A percentile compares a stretch with the other conserved stretches of the same genome.
Conservation (phyloP, 2,888 invertebrate genomes). For the Toxonevra muliebris region DNA sequence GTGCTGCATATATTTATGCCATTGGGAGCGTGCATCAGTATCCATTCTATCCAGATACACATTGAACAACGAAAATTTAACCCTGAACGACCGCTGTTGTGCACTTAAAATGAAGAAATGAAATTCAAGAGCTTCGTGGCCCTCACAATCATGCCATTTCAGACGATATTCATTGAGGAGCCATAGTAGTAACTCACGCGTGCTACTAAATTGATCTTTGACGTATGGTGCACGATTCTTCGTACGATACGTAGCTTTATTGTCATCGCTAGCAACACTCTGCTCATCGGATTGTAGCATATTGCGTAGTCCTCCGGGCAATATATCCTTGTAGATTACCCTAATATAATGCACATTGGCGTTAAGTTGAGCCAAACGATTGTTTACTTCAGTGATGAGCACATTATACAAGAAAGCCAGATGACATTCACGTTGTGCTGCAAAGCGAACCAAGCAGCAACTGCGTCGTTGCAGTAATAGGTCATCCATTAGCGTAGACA, state of each 20-base stretch:
- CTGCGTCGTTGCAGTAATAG: conserved; percentile 39
- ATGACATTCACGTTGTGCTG: conserved; percentile 40
- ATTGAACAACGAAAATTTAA: background rate
- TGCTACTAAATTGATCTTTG: background rate
- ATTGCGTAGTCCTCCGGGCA: too few species aligned
- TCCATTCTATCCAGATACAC: background rate
- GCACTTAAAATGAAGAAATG: background rate
- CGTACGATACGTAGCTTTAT: too few species aligned
- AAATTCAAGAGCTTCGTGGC: background rate
- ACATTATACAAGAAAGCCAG: conserved; percentile 44
- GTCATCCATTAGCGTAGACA: conserved; percentile 37
- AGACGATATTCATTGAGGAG: conserved; percentile 13
- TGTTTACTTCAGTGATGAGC: conserved; percentile 48
- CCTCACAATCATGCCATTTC: background rate
- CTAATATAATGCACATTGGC: conserved; percentile 38
- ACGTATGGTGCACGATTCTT: too few species aligned
- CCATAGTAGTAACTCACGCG: conserved; percentile 16
- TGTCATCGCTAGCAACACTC: too few species aligned
- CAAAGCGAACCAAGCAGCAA: conserved; percentile 43
- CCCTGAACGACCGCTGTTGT: background rate
- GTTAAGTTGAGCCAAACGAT: conserved; percentile 31
- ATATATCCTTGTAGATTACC: conserved; percentile 39
- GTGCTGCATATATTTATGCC: background rate
- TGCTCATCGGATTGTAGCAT: too few species aligned
- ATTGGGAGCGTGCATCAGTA: background rate